Percentiles rank a stretch among this genome's conserved stretches.
These are phyloP conservation scores for Odontophorus gujanensis DNA, from an alignment of 2,113 vertebrate species.

Conservation along the genomic window DNA sequence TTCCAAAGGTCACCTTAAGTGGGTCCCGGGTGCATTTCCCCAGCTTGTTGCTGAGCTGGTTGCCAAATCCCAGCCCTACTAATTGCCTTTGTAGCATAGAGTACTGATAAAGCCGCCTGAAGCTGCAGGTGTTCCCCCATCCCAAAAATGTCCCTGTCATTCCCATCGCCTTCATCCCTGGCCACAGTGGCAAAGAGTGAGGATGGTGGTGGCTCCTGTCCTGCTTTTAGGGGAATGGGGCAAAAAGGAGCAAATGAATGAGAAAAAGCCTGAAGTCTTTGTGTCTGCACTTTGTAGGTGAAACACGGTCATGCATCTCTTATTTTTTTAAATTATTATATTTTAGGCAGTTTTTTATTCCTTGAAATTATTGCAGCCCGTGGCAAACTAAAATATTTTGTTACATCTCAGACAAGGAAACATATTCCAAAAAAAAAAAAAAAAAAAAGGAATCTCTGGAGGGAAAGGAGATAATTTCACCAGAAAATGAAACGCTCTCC, in stretches of 20 bases:
- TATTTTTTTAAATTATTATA: not conserved
- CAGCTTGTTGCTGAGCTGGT: constrained; percentile 38
- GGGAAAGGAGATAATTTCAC: not conserved
- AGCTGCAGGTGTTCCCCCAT: not conserved
- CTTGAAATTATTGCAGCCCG: not conserved
- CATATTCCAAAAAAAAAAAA: not conserved
- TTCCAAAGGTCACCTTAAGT: constrained; percentile 65
- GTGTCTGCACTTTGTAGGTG: not conserved
- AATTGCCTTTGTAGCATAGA: not conserved
- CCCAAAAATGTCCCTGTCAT: not conserved
- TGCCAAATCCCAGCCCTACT: constrained; percentile 55
- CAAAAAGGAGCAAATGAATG: not conserved
- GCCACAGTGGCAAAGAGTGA: accelerated
- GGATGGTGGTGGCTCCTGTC: not conserved
- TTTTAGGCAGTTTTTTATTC: not conserved
- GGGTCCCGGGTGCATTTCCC: constrained; percentile 26
- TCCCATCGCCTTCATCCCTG: not conserved
- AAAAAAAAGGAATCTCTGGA: not conserved
- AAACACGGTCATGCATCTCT: accelerated
- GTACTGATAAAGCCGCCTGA: not conserved
- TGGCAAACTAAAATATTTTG: not conserved
- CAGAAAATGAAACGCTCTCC: not conserved
- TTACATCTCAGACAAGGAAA: not conserved
- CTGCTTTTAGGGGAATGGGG: not conserved
- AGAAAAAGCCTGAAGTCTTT: not conserved